Conservation (phyloP, 2,797 vertebrate species). For the Prunella strophiata region DNA sequence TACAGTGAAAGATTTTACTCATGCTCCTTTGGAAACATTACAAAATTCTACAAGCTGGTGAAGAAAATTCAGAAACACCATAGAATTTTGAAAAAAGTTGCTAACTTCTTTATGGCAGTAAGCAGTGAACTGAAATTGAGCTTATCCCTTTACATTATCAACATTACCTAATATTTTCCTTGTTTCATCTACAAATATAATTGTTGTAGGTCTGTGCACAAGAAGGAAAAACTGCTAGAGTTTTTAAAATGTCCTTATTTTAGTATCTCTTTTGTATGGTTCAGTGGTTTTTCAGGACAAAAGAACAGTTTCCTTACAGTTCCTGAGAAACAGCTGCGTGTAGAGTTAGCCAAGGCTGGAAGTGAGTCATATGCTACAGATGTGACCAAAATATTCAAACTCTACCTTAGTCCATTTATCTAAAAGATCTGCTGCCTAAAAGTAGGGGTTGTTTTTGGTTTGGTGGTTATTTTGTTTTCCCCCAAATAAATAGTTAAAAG, state of each 20-base stretch:
- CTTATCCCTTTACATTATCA: background rate
- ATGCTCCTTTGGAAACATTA: background rate
- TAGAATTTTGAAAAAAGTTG: background rate
- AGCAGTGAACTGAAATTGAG: background rate
- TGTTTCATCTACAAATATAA: background rate
- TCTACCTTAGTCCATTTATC: background rate
- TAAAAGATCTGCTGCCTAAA: background rate
- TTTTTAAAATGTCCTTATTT: background rate
- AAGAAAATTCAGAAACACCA: background rate
- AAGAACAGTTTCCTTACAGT: background rate
- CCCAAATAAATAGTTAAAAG: background rate
- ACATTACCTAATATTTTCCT: background rate
- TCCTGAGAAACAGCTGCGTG: background rate
- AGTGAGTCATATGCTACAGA: fast-evolving
- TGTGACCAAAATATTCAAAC: background rate
- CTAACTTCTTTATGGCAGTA: background rate
- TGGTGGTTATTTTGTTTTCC: background rate
- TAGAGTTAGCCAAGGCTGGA: background rate
- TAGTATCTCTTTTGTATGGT: background rate
- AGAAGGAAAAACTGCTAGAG: background rate
- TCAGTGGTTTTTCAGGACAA: background rate
- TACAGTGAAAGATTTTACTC: background rate
- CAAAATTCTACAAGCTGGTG: background rate
- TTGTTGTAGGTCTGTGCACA: background rate
- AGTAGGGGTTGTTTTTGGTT: background rate